Percentiles rank a stretch among this genome's conserved stretches.
These are phyloP conservation scores for Enhydra lutris DNA, from an alignment of 2,113 vertebrate genomes.

Conservation along the genomic window DNA sequence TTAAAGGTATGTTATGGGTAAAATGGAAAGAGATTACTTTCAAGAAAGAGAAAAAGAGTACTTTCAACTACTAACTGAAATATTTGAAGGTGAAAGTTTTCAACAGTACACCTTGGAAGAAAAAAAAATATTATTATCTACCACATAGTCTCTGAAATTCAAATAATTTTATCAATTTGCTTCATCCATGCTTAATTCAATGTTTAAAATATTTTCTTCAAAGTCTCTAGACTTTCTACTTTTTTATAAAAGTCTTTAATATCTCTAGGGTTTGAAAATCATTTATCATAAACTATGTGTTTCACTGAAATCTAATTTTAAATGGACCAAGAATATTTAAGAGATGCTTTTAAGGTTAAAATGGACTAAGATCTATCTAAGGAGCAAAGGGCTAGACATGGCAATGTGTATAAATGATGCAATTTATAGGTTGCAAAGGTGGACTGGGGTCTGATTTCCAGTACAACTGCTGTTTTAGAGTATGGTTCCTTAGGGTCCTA, in stretches of 20 bases:
- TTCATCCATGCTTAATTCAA: slow-evolving; percentile 44
- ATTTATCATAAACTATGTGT: slow-evolving; percentile 37
- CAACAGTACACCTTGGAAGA: not conserved
- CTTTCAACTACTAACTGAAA: not conserved
- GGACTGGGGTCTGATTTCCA: not conserved
- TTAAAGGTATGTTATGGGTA: not conserved
- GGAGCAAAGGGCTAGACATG: not conserved
- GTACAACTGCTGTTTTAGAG: not conserved
- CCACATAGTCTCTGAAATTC: not conserved
- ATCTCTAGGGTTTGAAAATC: slow-evolving; percentile 36
- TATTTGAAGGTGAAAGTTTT: not conserved
- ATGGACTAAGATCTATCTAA: slow-evolving; percentile 22
- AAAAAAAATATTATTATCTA: not conserved
- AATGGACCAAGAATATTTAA: slow-evolving; percentile 35
- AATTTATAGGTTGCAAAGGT: not conserved
- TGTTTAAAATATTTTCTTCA: not conserved
- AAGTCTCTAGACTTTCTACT: not conserved
- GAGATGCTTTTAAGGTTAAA: slow-evolving; percentile 50
- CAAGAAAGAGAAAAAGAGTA: not conserved
- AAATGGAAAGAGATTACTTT: not conserved
- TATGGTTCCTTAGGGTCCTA: not conserved
- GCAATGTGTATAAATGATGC: not conserved
- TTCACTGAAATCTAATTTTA: slow-evolving; percentile 54
- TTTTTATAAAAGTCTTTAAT: slow-evolving; percentile 44
- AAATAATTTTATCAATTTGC: slow-evolving; percentile 24